A percentile compares a stretch with the other conserved stretches of the same genome.
These are phyloP conservation scores for Phasianus colchicus DNA, from an alignment of 2,113 vertebrate genomes.

Conservation along the genomic window DNA sequence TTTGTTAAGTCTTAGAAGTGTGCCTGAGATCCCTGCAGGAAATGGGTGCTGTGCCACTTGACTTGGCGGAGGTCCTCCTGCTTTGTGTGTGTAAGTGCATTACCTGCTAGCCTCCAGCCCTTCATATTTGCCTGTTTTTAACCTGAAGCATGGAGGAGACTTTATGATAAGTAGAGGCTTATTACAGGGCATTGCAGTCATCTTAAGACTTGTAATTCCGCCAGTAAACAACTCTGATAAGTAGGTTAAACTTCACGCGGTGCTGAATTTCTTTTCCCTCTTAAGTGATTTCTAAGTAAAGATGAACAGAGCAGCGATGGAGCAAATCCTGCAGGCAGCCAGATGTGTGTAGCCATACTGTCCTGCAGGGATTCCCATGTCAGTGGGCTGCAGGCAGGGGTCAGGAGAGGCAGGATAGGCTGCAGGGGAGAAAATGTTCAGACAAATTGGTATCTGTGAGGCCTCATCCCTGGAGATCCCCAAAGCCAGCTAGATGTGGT, in stretches of 20 bases:
- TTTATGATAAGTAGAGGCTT: background rate
- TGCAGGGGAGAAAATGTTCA: background rate
- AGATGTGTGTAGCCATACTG: background rate
- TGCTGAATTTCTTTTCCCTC: background rate
- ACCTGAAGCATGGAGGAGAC: background rate
- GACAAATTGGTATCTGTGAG: background rate
- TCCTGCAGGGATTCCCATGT: background rate
- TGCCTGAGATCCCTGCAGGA: background rate
- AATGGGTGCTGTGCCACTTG: background rate
- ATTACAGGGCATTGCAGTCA: background rate
- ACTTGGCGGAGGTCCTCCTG: background rate
- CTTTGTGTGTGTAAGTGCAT: background rate
- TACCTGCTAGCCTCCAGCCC: background rate
- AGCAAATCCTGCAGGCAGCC: fast-evolving
- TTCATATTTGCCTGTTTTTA: background rate
- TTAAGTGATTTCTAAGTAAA: background rate
- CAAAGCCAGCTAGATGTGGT: background rate
- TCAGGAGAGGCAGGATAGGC: background rate
- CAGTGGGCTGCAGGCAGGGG: no score
- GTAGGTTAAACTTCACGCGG: background rate
- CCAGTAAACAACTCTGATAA: background rate
- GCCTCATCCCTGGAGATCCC: background rate
- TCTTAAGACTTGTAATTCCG: background rate
- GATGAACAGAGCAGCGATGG: background rate
- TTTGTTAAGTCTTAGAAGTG: fast-evolving